These are phyloP conservation scores for Euschistus heros DNA, from an alignment of 1,140 invertebrate species.

Conservation along the genomic window DNA sequence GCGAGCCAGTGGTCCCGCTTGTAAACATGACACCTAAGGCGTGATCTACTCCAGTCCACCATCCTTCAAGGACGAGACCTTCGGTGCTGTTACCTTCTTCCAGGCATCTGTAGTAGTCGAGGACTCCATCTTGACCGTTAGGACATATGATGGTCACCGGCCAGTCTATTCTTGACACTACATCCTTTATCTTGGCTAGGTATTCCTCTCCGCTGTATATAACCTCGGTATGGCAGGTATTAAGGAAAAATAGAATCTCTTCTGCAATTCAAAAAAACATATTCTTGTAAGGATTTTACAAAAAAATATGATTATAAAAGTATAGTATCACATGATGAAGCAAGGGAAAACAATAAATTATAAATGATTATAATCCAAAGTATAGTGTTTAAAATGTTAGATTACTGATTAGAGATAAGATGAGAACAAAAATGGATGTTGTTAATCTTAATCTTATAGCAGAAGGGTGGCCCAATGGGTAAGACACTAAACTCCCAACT, in stretches of 20 bases:
- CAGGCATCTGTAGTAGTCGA: neutral
- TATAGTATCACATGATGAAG: neutral
- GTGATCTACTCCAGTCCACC: neutral
- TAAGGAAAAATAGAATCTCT: neutral
- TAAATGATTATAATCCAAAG: neutral
- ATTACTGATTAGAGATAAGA: neutral
- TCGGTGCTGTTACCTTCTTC: neutral
- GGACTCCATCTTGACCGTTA: neutral
- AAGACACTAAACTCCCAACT: too few species aligned
- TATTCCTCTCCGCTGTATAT: neutral
- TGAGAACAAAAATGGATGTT: neutral
- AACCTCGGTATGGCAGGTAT: neutral
- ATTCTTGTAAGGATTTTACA: neutral
- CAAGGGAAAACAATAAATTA: neutral
- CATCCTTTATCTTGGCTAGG: neutral
- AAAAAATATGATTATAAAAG: neutral
- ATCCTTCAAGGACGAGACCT: neutral
- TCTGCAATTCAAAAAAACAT: neutral
- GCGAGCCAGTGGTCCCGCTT: conserved; percentile 34
- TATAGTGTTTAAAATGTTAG: neutral
- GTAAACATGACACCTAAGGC: conserved; percentile 21
- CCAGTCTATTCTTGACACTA: neutral
- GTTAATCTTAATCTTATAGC: neutral
- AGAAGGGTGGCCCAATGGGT: too few species aligned
- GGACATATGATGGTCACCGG: neutral